Conservation (phyloP, 2,888 invertebrate species). For the Lasioglossum marginatum region DNA sequence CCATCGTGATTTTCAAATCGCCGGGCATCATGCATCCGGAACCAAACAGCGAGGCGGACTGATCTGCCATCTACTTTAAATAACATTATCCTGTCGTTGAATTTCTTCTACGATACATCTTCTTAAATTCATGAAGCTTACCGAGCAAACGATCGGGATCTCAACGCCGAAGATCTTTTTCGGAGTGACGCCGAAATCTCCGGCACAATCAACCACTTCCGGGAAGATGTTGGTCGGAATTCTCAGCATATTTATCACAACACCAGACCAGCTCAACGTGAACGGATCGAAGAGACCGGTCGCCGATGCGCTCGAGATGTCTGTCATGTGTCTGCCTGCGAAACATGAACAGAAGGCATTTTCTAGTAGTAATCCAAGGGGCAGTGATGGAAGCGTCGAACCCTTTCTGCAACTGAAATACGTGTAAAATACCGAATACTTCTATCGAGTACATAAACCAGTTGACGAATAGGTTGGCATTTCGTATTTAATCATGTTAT, state of each 20-base stretch:
- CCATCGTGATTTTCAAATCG: conserved; percentile 94
- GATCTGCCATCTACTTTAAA: conserved; percentile 91
- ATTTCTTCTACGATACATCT: not conserved
- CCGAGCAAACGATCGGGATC: conserved; percentile 92
- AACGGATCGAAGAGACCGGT: conserved; percentile 98
- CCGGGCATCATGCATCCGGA: conserved; percentile 92
- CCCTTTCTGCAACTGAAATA: not conserved
- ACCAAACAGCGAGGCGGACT: conserved; percentile 95
- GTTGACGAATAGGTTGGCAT: no score
- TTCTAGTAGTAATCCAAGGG: no score
- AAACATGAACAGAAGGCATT: not conserved
- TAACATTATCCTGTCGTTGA: not conserved
- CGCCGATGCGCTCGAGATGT: conserved; percentile 95
- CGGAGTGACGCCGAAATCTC: conserved; percentile 89
- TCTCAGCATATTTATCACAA: conserved; percentile 89
- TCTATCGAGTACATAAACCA: no score
- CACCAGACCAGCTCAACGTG: conserved; percentile 92
- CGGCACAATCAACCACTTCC: conserved; percentile 91
- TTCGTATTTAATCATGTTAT: no score
- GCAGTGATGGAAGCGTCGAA: not conserved
- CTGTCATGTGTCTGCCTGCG: conserved; percentile 89
- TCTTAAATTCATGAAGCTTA: conserved; percentile 84
- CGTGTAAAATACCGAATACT: no score
- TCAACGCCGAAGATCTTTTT: conserved; percentile 90
- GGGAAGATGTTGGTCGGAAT: conserved; percentile 92